Base-by-base conservation (phyloP, 2,888 invertebrate genomes). In the Incurvaria masculella region DNA sequence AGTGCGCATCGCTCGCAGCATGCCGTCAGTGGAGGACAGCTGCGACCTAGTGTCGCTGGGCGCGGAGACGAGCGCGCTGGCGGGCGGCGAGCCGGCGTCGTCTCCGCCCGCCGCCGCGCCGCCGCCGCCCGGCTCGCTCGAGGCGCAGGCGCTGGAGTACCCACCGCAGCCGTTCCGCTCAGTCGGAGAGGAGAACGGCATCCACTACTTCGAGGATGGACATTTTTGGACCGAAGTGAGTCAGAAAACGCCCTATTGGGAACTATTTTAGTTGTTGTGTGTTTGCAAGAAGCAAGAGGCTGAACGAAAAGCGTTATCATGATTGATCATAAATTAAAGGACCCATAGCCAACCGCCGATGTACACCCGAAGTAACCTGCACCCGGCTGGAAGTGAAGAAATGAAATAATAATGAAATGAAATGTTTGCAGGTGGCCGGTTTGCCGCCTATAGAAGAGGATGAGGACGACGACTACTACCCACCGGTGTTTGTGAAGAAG, bases 191-290 rank as follows among this genome's bases (percentile, higher is more conserved):
- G 92, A 93, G 65, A 88, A 91, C 60, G 93, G 93, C 26, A 90
- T 94, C 46, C 93, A 94, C 64, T 93, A 92, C 68, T 91, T 91
- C 59, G 92, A 93, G 65, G 94, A 94, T 72, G 94, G 94, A 48
- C 94, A 94, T 70, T 94, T 94, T 68, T 94, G 93, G 86, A 91
- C 94, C 73, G 94, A 94, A 82, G 90, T 74, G 49, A 38, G 27
- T 45, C 26, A 17, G 18, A 21, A 18, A n/a, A n/a, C n/a, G n/a
- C 14, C 14, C 33, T 33, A 33, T 33, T 33, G 8, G 14, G 8
- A 23, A 6, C 10, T 6, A 10, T 23, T 6, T 23, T 23, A 10
- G 23, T 23, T 23, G 10, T 23, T 23, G 23, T 23, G 23, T 23
- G n/a, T n/a, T n/a, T n/a, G n/a, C n/a, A n/a, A n/a, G n/a, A n/a